A percentile compares a stretch with the other conserved stretches of the same genome.
These are phyloP conservation scores for Fissipunctia ypsillon DNA, from an alignment of 2,888 invertebrate genomes.

Conservation along the genomic window DNA sequence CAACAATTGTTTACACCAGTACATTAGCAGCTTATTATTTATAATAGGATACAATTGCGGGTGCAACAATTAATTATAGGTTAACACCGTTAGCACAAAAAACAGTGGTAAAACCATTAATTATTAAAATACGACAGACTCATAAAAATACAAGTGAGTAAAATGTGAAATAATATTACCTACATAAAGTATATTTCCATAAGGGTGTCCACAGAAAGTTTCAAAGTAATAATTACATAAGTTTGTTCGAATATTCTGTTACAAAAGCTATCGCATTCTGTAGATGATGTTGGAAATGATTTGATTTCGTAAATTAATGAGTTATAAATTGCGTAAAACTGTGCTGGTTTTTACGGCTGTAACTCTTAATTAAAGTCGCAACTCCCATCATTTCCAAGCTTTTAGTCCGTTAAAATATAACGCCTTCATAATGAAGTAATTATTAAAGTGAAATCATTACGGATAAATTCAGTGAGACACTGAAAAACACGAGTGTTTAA, in stretches of 20 bases:
- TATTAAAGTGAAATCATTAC: constrained; percentile 17
- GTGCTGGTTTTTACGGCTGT: constrained; percentile 35
- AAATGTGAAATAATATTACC: too few species aligned
- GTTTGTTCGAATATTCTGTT: constrained; percentile 31
- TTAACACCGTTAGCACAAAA: too few species aligned
- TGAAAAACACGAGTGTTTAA: constrained; percentile 2
- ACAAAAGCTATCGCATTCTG: constrained; percentile 24
- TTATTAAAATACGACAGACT: too few species aligned
- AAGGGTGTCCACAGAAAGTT: constrained; percentile 35
- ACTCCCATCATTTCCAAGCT: constrained; percentile 25
- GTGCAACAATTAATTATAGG: too few species aligned
- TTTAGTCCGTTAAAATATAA: constrained; percentile 34
- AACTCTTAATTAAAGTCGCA: constrained; percentile 56
- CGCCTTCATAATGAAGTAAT: constrained; percentile 30
- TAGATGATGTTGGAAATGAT: constrained; percentile 38
- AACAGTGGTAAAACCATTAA: too few species aligned
- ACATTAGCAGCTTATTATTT: too few species aligned
- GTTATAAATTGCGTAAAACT: constrained; percentile 35
- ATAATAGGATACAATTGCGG: too few species aligned
- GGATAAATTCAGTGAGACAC: neutral
- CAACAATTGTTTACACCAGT: too few species aligned
- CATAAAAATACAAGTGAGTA: too few species aligned
- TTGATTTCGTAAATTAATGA: constrained; percentile 39
- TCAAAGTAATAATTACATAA: constrained; percentile 43
- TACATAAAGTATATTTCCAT: neutral